These are phyloP conservation scores for Eutolmus rufibarbis DNA, from an alignment of 2,888 invertebrate genomes.

Conservation along the genomic window DNA sequence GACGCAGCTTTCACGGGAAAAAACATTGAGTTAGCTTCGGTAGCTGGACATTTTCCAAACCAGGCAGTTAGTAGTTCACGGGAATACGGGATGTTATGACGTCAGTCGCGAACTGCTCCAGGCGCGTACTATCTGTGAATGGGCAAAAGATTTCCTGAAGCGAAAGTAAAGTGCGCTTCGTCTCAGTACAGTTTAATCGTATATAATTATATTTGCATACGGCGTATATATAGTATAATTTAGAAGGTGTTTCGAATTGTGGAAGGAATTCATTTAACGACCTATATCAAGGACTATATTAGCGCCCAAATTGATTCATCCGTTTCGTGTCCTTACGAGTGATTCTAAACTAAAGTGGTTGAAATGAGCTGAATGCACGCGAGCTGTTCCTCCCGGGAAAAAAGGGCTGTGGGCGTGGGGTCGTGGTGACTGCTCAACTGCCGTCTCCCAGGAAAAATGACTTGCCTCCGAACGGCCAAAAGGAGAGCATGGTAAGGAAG, in stretches of 20 bases:
- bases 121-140: neutral
- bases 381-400: neutral
- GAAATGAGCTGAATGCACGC: neutral
- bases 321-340: neutral
- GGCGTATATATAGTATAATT: neutral
- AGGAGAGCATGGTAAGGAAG: constrained; percentile 25
- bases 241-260: neutral
- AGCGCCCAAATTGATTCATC: neutral
- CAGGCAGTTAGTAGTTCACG: constrained; percentile 21
- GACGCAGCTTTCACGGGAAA: neutral
- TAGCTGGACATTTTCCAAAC: neutral
- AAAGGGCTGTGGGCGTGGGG: neutral
- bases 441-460: neutral
- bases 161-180: neutral
- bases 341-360: neutral
- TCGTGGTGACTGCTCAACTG: neutral
- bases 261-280: neutral
- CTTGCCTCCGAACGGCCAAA: neutral
- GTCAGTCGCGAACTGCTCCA: neutral
- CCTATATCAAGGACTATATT: neutral
- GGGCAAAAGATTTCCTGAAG: neutral
- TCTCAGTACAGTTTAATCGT: neutral
- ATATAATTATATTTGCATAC: neutral
- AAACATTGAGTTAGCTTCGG: neutral
- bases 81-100: constrained; percentile 40